Base-by-base conservation (phyloP, 2,113 vertebrate genomes). In the Perca schrenkii region DNA sequence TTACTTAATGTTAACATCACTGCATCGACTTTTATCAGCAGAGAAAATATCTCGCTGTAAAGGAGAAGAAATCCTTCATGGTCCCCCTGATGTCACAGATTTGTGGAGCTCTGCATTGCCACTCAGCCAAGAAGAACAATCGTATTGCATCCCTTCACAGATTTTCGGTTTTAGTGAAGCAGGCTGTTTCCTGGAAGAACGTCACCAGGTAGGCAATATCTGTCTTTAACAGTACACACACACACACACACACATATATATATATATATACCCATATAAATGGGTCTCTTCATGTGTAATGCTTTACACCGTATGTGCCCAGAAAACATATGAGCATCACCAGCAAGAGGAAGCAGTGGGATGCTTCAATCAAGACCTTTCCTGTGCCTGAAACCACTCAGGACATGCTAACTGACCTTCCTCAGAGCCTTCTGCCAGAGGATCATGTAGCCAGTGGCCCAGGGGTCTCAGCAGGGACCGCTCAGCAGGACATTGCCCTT, bases 131-230 rank as follows among this genome's bases (percentile, higher is more conserved):
- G 75, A 86, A n/a, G 53, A 82, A 8, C 80, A 65, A 79, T 46
- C 81, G 16, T 69, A 73, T 8, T 16, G 25, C 19, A 54, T 79
- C 76, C 36, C 83, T 31, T 36, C 71, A 34, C 61, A 80, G 46
- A 72, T 70, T 19, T 52, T 73, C n/a, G 43, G 69, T 49, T 63
- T 58, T 2, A 68, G 58, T 14, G 69, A 73, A 2, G 49, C 22
- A 19, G 67, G 22, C 43, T 28, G 28, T 28, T 28, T 28, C 28
- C 28, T 28, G 28, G 28, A 28, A 28, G 28, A 28, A 28, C 22
- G 28, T 46, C 73, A 83, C 58, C 79, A 79, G 84, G 92, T 94
- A 71, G 63, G 43, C 11, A 52, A 57, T 7, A 79, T 16, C 34
- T 76, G 21, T 61, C 28, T 21, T 14, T 8, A 64, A 46, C 43